phyloP scores from a whole-genome alignment of 2,113 vertebrate species.

The Lophotis ruficrista region DNA sequence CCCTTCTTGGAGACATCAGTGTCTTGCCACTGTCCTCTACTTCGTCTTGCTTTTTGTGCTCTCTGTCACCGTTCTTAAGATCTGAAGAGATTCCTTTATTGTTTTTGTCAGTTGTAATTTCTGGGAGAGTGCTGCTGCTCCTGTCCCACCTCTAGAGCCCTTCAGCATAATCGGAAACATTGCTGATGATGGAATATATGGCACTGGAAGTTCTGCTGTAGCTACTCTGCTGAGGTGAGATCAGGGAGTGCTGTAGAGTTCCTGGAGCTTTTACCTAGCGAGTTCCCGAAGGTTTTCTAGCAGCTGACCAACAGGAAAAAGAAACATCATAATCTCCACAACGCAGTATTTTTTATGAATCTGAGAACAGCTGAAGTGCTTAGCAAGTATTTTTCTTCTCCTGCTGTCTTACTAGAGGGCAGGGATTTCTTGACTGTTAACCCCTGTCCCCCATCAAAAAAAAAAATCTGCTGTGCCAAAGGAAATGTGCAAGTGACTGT shows the following conservation, averaged over 20 bases:
- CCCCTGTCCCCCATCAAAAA: slow-evolving; percentile 55
- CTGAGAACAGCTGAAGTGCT: slow-evolving; percentile 55
- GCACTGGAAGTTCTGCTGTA: not conserved
- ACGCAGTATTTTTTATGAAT: slow-evolving; percentile 36
- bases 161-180: not conserved
- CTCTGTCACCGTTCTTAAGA: not conserved
- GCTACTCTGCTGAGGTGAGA: not conserved
- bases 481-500: slow-evolving; percentile 57
- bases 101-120: not conserved
- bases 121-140: not conserved
- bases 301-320: slow-evolving; percentile 13
- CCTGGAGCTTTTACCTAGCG: not conserved
- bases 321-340: slow-evolving; percentile 18
- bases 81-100: not conserved
- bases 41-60: not conserved
- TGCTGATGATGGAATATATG: not conserved
- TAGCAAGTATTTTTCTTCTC: slow-evolving; percentile 60
- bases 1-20: not conserved
- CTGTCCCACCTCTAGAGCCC: not conserved
- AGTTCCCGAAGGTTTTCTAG: not conserved
- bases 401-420: slow-evolving; percentile 63
- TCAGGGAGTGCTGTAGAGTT: not conserved
- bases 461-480: slow-evolving; percentile 61
- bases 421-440: slow-evolving; percentile 58
- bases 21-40: not conserved